Percentiles rank a stretch among this genome's conserved stretches.
Conservation (phyloP, 2,888 invertebrate genomes). For the Heliconius ethilla region DNA sequence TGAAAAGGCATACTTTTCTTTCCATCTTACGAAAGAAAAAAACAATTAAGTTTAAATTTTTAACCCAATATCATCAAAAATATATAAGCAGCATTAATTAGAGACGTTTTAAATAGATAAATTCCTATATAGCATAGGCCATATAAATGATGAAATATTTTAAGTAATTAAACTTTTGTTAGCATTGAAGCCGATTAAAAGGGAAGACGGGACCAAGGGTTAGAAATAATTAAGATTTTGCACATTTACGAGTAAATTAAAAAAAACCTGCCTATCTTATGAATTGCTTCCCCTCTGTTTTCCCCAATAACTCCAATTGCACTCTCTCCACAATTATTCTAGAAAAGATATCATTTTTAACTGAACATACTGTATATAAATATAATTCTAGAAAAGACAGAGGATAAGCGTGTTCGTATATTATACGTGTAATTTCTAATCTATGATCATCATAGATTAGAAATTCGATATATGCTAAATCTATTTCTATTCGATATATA, state of each 20-base stretch:
- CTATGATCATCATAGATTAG: too few relatives aligned
- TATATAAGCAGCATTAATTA: neutral
- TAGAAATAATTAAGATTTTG: neutral
- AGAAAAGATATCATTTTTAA: slow-evolving; percentile 13
- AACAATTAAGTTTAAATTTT: neutral
- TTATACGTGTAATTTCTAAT: too few relatives aligned
- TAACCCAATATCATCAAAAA: neutral
- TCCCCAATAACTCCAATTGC: neutral
- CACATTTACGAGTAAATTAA: neutral
- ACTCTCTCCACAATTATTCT: slow-evolving; percentile 17
- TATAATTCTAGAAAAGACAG: neutral
- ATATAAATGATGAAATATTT: neutral
- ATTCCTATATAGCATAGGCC: neutral
- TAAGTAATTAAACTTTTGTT: neutral
- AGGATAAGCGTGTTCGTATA: neutral
- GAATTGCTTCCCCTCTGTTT: slow-evolving; percentile 9
- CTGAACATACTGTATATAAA: neutral
- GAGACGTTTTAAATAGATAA: neutral
- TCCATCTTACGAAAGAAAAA: too few relatives aligned
- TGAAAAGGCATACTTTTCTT: too few relatives aligned
- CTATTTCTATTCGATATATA: too few relatives aligned
- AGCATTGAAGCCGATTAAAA: slow-evolving; percentile 3
- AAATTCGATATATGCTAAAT: too few relatives aligned
- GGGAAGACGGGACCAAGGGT: neutral
- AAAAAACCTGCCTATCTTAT: neutral